Percentiles rank a stretch among this genome's conserved stretches.
phyloP scores from a whole-genome alignment of 2,888 invertebrate genomes.

The Hirtodrosophila cameraria region DNA sequence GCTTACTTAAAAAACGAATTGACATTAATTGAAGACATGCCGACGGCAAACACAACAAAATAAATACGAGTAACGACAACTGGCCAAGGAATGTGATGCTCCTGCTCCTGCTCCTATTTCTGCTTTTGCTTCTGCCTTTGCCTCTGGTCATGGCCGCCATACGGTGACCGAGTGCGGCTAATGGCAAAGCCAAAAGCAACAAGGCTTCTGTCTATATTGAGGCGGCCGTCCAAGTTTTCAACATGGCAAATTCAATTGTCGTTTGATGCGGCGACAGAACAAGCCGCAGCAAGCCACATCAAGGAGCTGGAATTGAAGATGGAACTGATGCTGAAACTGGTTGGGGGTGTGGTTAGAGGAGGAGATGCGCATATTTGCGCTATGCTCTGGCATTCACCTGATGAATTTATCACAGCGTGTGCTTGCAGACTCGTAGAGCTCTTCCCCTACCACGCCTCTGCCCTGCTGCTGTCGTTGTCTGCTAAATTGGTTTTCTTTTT shows the following conservation, averaged over 20 bases:
- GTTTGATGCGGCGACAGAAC: conserved; percentile 72
- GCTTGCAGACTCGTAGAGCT: conserved; percentile 22
- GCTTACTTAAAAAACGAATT: conserved; percentile 80
- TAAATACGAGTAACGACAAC: conserved; percentile 74
- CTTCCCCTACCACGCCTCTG: neutral
- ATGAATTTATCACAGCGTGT: conserved; percentile 82
- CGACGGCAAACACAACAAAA: conserved; percentile 79
- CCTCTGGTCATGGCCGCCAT: conserved; percentile 22
- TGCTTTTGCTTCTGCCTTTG: conserved; percentile 10
- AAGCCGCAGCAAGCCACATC: conserved; percentile 38
- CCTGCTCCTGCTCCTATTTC: neutral
- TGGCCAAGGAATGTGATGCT: conserved; percentile 54
- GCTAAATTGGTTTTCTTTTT: conserved; percentile 83
- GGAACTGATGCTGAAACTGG: conserved; percentile 1
- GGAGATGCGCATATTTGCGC: conserved; percentile 60
- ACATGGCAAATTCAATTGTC: conserved; percentile 82
- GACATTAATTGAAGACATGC: conserved; percentile 83
- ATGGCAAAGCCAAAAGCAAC: conserved; percentile 33
- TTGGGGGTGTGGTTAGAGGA: neutral
- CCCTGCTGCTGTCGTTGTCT: conserved; percentile 76
- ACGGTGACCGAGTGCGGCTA: conserved; percentile 18
- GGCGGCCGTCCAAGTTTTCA: conserved; percentile 69
- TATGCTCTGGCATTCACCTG: conserved; percentile 81
- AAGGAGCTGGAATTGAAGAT: conserved; percentile 26
- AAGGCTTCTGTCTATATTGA: conserved; percentile 52